Percentiles rank a stretch among this genome's conserved stretches.
Conservation (phyloP, 2,113 vertebrate genomes). For the Oryzias melastigma region DNA sequence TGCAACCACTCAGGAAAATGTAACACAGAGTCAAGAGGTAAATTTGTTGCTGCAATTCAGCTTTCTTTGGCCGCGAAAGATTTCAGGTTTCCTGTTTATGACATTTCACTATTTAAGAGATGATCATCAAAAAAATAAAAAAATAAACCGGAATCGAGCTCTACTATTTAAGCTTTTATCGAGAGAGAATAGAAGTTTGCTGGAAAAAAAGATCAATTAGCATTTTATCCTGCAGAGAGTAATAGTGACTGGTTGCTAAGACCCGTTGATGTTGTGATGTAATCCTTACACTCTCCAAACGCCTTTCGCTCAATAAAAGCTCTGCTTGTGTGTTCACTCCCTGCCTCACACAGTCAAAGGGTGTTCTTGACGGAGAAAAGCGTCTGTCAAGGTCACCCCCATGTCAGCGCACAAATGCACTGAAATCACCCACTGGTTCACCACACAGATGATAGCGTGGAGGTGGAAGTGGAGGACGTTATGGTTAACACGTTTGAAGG, state of each 20-base stretch:
- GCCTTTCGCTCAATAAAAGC: conserved; percentile 15
- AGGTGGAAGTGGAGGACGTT: no score
- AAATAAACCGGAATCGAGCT: no score
- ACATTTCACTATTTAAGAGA: conserved; percentile 25
- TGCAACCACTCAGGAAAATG: conserved; percentile 47
- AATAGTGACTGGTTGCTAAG: conserved; percentile 47
- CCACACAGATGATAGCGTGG: no score
- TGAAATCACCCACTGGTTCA: no score
- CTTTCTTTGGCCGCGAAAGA: conserved; percentile 19
- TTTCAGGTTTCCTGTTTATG: conserved; percentile 39
- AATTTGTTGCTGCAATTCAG: conserved; percentile 30
- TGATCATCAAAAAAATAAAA: conserved; percentile 26
- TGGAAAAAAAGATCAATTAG: conserved; percentile 53
- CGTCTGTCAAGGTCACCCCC: not conserved
- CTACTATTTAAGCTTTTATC: conserved; percentile 57
- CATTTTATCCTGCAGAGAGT: conserved; percentile 54
- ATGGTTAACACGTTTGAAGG: no score
- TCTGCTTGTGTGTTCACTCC: conserved; percentile 11
- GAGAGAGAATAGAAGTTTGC: conserved; percentile 41
- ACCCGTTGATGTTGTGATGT: conserved; percentile 12
- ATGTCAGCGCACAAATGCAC: no score
- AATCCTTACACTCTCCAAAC: conserved; percentile 35
- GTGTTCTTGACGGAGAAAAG: conserved; percentile 14
- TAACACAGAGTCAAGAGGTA: conserved; percentile 64
- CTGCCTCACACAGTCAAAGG: conserved; percentile 18